Evolutionary conservation across 2,888 invertebrate species (phyloP).

Genomic region (Leptogaster cylindrica): DNA sequence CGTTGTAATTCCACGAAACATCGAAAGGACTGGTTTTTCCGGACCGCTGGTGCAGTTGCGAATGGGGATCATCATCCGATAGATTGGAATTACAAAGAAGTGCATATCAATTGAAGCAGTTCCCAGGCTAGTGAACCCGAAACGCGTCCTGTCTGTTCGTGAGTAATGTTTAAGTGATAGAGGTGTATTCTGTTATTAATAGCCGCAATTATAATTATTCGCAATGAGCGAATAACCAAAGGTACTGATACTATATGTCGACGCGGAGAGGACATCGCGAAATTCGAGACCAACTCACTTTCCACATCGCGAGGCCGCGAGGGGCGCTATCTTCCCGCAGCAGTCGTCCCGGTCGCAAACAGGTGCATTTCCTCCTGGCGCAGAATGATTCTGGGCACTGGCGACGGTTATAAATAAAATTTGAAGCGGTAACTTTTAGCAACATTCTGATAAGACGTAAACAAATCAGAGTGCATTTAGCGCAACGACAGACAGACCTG

Average conservation of each 20-base stretch:
- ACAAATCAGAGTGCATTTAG: constrained; percentile 25
- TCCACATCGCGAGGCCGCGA: background rate
- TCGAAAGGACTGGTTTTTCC: too few species aligned
- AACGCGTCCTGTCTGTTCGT: background rate
- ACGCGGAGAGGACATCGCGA: background rate
- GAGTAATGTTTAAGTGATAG: background rate
- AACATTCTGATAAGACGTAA: constrained; percentile 30
- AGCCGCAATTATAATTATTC: background rate
- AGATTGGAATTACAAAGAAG: too few species aligned
- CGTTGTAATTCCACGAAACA: too few species aligned
- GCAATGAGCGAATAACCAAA: background rate
- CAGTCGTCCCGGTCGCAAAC: background rate
- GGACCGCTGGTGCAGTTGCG: too few species aligned
- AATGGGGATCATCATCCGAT: too few species aligned
- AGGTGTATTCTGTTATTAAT: background rate
- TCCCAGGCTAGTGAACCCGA: background rate
- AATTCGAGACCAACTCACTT: background rate
- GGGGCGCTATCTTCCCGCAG: background rate
- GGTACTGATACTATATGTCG: background rate
- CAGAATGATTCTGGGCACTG: background rate
- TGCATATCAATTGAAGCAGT: too few species aligned
- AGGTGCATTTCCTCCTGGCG: background rate
- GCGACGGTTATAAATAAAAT: background rate
- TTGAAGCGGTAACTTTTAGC: background rate
- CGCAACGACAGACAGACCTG: background rate